Base-by-base conservation (phyloP, 2,113 vertebrate species). In the Ammodytes dubius region DNA sequence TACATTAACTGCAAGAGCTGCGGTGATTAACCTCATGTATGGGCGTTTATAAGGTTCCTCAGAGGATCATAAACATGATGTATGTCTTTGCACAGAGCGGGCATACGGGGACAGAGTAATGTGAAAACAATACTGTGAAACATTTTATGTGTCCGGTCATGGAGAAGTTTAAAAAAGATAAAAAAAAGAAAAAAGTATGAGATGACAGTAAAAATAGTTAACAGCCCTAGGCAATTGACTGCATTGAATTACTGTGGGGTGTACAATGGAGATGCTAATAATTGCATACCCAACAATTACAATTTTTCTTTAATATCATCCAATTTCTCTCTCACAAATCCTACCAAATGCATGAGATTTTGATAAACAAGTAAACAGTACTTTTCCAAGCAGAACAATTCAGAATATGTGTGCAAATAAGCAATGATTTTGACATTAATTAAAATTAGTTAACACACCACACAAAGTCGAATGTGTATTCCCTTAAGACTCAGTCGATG, bases 21-120 rank as follows among this genome's bases (percentile, higher is more conserved):
- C 37, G n/a, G 45, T 60, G 53, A 37, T 49, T 27, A 75, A 68
- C 17, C 43, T 66, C 39, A 50, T 7, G 9, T 3, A 1, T 1
- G 40, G 45, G 15, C 17, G 35, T 81, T 63, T n/a, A 39, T 75
- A 39, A 27, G 10, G 37, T 52, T 60, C 79, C 59, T 47, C 11
- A 8, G 15, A 75, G 78, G 27, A 73, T 82, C 70, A 1, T 87
- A 74, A 82, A 78, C 27, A 66, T 72, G 71, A 87, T 63, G 54
- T 52, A 79, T 66, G 4, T 78, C 54, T 82, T 79, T 84, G 61
- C 45, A 69, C 45, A 69, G 46, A 64, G 73, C 15, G 19, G 45
- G 27, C 50, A 47, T 60, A 53, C 43, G 60, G 15, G 58, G 27
- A 66, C 70, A 69, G n/a, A 71, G 45, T 5, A 67, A 15, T 14